These are phyloP conservation scores for Oryzias javanicus DNA, from an alignment of 2,113 vertebrate genomes.

Conservation along the genomic window DNA sequence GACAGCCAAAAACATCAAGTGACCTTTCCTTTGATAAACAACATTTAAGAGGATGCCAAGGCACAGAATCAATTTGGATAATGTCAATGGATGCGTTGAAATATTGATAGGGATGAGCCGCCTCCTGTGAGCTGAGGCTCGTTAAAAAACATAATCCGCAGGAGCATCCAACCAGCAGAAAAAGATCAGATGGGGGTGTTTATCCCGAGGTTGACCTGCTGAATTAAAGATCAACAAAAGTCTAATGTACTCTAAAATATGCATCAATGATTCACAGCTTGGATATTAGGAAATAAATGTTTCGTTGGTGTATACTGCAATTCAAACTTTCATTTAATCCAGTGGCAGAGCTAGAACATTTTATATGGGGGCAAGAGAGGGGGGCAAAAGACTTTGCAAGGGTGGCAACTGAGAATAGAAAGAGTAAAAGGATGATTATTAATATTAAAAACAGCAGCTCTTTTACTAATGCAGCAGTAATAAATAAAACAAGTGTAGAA, in stretches of 20 bases:
- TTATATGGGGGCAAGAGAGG: too few species aligned
- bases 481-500: too few species aligned
- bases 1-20: conserved; percentile 65
- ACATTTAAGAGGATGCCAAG: conserved; percentile 49
- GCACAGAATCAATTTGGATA: conserved; percentile 67
- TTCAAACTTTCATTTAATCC: not conserved
- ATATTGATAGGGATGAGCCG: conserved; percentile 76
- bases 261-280: conserved; percentile 61
- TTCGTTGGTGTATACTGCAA: conserved; percentile 17
- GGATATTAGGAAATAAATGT: conserved; percentile 36
- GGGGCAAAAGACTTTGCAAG: too few species aligned
- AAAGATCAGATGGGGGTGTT: conserved; percentile 68
- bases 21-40: conserved; percentile 75
- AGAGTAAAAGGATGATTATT: too few species aligned
- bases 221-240: conserved; percentile 80
- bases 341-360: too few species aligned
- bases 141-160: conserved; percentile 71
- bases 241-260: conserved; percentile 66
- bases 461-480: too few species aligned
- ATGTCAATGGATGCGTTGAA: conserved; percentile 81
- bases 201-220: conserved; percentile 72
- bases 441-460: too few species aligned
- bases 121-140: conserved; percentile 64
- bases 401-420: too few species aligned
- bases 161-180: conserved; percentile 65